Percentiles rank a stretch among this genome's conserved stretches.
Conservation (phyloP, 2,888 invertebrate species). For the Chrysopilus asiliformis region DNA sequence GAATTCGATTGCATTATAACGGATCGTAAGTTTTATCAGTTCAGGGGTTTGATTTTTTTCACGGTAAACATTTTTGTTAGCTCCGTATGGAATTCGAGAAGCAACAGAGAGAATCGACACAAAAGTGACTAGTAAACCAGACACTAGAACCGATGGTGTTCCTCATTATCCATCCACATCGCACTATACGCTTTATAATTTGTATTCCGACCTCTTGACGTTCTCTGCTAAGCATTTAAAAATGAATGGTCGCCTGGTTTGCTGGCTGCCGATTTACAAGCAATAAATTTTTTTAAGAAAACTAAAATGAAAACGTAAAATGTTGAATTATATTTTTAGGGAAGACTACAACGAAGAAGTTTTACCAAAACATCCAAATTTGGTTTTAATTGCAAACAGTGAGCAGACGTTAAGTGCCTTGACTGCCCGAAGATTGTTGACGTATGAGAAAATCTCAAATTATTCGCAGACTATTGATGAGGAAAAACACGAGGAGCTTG, state of each 20-base stretch:
- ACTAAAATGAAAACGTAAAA: too few relatives aligned
- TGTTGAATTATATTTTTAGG: too few relatives aligned
- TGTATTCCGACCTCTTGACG: slow-evolving; percentile 71
- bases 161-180: slow-evolving; percentile 75
- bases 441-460: slow-evolving; percentile 59
- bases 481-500: slow-evolving; percentile 24
- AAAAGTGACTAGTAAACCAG: slow-evolving; percentile 34
- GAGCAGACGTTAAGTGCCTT: slow-evolving; percentile 77
- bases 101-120: slow-evolving; percentile 62
- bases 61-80: slow-evolving; percentile 41
- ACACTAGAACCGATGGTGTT: slow-evolving; percentile 47
- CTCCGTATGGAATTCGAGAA: slow-evolving; percentile 96
- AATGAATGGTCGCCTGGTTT: slow-evolving; percentile 71
- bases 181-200: slow-evolving; percentile 66
- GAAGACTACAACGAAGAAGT: slow-evolving; percentile 56
- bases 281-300: slow-evolving; percentile 23
- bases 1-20: slow-evolving; percentile 87
- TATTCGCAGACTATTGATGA: slow-evolving; percentile 18
- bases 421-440: slow-evolving; percentile 70
- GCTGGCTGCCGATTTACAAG: slow-evolving; percentile 90
- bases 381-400: slow-evolving; percentile 66
- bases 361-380: slow-evolving; percentile 68
- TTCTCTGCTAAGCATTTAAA: slow-evolving; percentile 69
- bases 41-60: background rate
- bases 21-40: slow-evolving; percentile 59